Evolutionary conservation across 2,797 vertebrate species (phyloP).

Genomic region (Rhadinocentrus ornatus): DNA sequence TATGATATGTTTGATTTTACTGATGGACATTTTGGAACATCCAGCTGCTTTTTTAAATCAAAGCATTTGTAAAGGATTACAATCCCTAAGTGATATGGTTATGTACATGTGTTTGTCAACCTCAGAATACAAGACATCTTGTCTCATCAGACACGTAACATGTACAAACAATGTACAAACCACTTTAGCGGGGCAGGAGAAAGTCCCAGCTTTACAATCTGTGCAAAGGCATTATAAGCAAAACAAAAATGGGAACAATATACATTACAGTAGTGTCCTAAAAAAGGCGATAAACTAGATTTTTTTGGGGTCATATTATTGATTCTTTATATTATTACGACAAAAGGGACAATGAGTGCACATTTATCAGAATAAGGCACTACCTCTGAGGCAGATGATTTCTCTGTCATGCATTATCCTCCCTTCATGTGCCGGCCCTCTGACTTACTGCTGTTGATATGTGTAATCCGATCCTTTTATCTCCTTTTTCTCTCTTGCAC

Average conservation of each 20-base stretch:
- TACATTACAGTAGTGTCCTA: neutral
- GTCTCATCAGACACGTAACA: no score
- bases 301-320: slow-evolving; percentile 8
- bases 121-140: neutral
- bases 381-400: slow-evolving; percentile 59
- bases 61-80: neutral
- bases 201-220: neutral
- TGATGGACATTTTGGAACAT: neutral
- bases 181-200: neutral
- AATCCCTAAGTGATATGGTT: neutral
- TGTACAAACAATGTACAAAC: neutral
- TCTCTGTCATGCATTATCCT: slow-evolving; percentile 55
- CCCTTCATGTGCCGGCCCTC: slow-evolving; percentile 58
- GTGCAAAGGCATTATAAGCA: neutral
- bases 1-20: neutral
- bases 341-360: slow-evolving; percentile 11
- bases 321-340: neutral
- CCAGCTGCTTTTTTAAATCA: neutral
- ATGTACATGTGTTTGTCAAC: neutral
- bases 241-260: neutral
- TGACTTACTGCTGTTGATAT: slow-evolving; percentile 66
- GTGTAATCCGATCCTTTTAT: slow-evolving; percentile 69
- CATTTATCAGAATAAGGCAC: slow-evolving; percentile 33
- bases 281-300: slow-evolving; percentile 9
- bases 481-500: slow-evolving; percentile 22